phyloP scores from a whole-genome alignment of 2,113 vertebrate species.

The Oryzias melastigma region DNA sequence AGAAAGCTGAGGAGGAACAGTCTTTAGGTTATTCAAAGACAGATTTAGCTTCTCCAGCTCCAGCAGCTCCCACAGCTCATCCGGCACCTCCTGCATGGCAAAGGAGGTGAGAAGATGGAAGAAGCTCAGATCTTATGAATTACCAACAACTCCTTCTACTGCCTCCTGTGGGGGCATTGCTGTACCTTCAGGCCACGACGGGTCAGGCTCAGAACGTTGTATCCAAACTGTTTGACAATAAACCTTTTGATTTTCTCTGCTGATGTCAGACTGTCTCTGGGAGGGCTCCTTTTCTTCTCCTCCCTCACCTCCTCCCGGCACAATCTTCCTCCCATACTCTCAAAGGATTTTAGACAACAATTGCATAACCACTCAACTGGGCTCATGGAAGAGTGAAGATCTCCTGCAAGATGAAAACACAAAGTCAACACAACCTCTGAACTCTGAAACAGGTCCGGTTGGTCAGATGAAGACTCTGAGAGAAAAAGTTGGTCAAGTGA shows the following conservation, averaged over 20 bases:
- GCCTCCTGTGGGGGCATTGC: background rate
- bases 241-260: slow-evolving; percentile 61
- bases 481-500: no score
- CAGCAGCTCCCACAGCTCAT: slow-evolving; percentile 84
- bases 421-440: no score
- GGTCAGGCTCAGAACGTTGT: slow-evolving; percentile 82
- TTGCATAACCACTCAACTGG: no score
- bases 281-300: slow-evolving; percentile 31
- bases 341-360: no score
- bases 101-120: background rate
- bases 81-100: slow-evolving; percentile 69
- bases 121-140: no score
- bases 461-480: no score
- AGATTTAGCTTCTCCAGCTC: slow-evolving; percentile 91
- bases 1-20: slow-evolving; percentile 77
- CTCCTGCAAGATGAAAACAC: no score
- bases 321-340: slow-evolving; percentile 34
- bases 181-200: slow-evolving; percentile 81
- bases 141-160: no score
- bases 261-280: slow-evolving; percentile 70
- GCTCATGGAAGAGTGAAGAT: no score
- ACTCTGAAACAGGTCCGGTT: no score
- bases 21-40: slow-evolving; percentile 83
- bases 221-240: slow-evolving; percentile 67
- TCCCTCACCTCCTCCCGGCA: slow-evolving; percentile 40